These are phyloP conservation scores for Archips crataeganus DNA, from an alignment of 2,888 invertebrate genomes.

Conservation along the genomic window DNA sequence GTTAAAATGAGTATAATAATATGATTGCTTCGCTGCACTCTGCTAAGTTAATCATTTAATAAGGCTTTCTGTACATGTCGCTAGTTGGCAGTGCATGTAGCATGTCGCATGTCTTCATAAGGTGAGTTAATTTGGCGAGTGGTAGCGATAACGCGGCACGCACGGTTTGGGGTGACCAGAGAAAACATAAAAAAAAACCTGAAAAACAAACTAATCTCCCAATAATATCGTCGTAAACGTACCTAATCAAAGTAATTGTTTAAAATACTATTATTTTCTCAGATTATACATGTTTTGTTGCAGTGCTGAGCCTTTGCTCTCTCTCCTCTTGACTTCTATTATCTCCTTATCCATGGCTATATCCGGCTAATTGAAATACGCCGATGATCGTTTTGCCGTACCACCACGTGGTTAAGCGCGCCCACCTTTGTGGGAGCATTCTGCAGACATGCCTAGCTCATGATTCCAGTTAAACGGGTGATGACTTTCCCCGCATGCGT, in stretches of 20 bases:
- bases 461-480: neutral
- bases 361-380: neutral
- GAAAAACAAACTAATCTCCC: too few relatives aligned
- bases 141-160: conserved; percentile 72
- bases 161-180: conserved; percentile 49
- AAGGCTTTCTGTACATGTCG: conserved; percentile 51
- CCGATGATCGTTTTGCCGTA: neutral
- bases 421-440: neutral
- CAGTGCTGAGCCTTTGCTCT: too few relatives aligned
- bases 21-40: conserved; percentile 3
- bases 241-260: too few relatives aligned
- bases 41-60: conserved; percentile 7
- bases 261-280: too few relatives aligned
- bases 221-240: too few relatives aligned
- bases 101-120: conserved; percentile 74
- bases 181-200: neutral
- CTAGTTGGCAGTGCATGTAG: conserved; percentile 54
- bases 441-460: neutral
- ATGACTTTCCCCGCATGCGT: neutral
- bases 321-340: neutral
- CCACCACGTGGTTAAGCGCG: neutral
- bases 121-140: conserved; percentile 73
- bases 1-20: conserved; percentile 2
- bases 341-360: neutral
- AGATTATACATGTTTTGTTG: too few relatives aligned